Base-by-base conservation (phyloP, 1,140 invertebrate species). In the Saccostrea glomerata region DNA sequence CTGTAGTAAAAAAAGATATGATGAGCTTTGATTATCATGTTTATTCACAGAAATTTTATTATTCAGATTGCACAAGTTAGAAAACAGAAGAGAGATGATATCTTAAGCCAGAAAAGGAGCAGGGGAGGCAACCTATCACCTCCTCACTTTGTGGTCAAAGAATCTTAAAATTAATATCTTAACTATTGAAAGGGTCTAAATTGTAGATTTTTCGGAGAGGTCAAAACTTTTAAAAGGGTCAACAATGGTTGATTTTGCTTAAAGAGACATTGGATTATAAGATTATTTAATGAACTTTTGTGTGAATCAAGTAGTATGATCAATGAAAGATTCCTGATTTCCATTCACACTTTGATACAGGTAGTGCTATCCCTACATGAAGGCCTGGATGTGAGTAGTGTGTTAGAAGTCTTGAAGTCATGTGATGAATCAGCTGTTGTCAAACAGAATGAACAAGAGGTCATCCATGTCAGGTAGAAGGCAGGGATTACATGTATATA, bases 11-110 rank as follows among this genome's bases (percentile, higher is more conserved):
- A 47, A 47, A 7, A 7, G n/a, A n/a, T n/a, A n/a, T n/a, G n/a
- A n/a, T n/a, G n/a, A n/a, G n/a, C n/a, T n/a, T n/a, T n/a, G n/a
- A n/a, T n/a, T n/a, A 47, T 47, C 47, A 3, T 7, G 9, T 47
- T 47, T 47, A 3, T 5, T 47, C 9, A 47, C 5, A 47, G 47
- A 47, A 9, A 47, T 30, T 82, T 11, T 55, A 2, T 54, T 25
- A 55, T 84, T 84, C 84, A 94, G 94, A 91, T 92, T 5, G 92
- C 95, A 23, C 97, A 98, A 93, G 94, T 97, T 77, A 96, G 98
- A 56, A 97, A 97, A 92, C 97, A 97, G 84, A 98, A 98, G 95
- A 96, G 98, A 23, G 97, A 98, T 56, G 97, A 98, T 95, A 96
- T 97, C 20, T 93, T 98, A 60, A 94, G 96, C 12, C 96, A 97